These are phyloP conservation scores for Rhagonycha fulva DNA, from an alignment of 2,888 invertebrate genomes.

Conservation along the genomic window DNA sequence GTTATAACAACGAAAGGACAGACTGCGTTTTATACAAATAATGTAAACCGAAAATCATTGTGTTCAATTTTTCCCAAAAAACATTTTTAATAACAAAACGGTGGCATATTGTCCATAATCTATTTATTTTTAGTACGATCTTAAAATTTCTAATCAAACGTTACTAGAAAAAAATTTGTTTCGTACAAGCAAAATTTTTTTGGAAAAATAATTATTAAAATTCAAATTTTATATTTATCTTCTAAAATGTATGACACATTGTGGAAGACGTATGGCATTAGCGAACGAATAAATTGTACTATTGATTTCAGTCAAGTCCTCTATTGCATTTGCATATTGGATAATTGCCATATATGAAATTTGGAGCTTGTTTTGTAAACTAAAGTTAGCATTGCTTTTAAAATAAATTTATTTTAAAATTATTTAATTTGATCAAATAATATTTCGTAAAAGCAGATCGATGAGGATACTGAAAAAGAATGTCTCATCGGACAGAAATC, in stretches of 20 bases:
- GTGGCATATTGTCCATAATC: no score
- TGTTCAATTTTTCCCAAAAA: no score
- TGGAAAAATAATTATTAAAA: background rate
- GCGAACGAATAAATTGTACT: background rate
- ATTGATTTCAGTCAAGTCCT: background rate
- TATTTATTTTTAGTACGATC: no score
- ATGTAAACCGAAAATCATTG: no score
- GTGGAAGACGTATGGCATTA: background rate
- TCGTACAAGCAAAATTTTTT: background rate
- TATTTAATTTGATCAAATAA: background rate
- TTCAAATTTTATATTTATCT: background rate
- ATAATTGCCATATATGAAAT: background rate
- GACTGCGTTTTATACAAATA: no score
- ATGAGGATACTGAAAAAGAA: background rate
- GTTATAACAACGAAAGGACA: no score
- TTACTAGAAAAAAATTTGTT: no score
- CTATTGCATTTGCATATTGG: background rate
- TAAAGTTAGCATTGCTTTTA: background rate
- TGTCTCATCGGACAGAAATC: background rate
- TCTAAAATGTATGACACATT: background rate
- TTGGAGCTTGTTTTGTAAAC: background rate
- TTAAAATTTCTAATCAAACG: no score
- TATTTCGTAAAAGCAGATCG: background rate
- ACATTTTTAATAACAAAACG: no score
- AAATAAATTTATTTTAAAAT: background rate